Evolutionary conservation across 2,113 vertebrate genomes (phyloP), one percentile per base, ranked within the genome.

Genomic region (Ovibos moschatus): DNA sequence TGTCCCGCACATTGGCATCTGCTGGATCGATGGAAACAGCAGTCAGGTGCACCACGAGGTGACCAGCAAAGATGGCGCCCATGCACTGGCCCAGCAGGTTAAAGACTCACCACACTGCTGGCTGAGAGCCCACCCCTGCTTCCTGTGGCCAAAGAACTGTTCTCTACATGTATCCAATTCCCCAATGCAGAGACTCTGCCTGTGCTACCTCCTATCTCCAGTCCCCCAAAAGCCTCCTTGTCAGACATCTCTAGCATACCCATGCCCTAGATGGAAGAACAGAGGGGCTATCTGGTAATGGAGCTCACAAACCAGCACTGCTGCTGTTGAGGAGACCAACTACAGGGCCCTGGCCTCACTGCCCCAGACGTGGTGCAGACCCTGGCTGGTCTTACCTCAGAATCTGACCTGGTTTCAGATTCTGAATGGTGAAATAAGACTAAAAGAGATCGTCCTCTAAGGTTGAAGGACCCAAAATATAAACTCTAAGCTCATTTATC

Each of bases 1-100:
- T 99, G 47, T 98, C 98, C 55, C 99, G 96, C 92, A 99, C 99
- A 0, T 99, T 99, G 97, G 98, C 98, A 98, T 99, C 99, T 1
- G 99, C 99, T 60, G 99, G 99, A 97, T 99, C 99, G 74, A 99
- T 98, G 98, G 99, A 99, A 91, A 99, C 99, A 3, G 99, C 99
- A 92, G 99, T 98, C 95, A 99, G 98, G 97, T 99, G 99, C 81
- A 99, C 99, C 45, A 99, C 98, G 84, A 99, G 98, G 98, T 99
- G 99, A 94, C 99, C 99, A 30, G 98, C 97, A 97, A 99, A 99
- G 98, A 99, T 99, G 55, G 99, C 97, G 19, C 99, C 99, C 1
- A 99, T 99, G 97, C 99, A 99, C 99, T 99, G 99, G 95, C 93
- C 98, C 11, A 58, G 95, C 45, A 92, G 50, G 98, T 99, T 99